A percentile compares a stretch with the other conserved stretches of the same genome.
phyloP scores from a whole-genome alignment of 2,113 vertebrate genomes.

The Aepyceros melampus region DNA sequence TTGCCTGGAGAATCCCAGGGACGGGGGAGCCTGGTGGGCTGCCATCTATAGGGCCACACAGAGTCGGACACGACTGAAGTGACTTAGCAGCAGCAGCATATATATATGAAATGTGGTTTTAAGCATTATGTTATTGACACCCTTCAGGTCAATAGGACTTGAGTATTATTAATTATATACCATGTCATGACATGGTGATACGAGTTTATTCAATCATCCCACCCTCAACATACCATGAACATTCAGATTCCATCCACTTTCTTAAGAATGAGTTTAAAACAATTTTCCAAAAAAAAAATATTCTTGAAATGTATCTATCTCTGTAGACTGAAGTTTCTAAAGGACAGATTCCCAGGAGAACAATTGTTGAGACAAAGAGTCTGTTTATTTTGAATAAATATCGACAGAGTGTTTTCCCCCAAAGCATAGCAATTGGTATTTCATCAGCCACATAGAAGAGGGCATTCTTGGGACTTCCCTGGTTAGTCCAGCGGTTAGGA shows the following conservation, averaged over 20 bases:
- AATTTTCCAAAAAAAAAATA: neutral
- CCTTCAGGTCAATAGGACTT: neutral
- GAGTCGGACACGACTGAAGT: too few relatives aligned
- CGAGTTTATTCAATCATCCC: neutral
- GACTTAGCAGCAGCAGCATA: too few relatives aligned
- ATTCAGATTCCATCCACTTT: neutral
- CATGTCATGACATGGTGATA: neutral
- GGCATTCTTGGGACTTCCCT: neutral
- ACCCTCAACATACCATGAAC: neutral
- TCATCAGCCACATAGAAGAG: neutral
- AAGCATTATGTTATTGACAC: neutral
- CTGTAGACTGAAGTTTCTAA: neutral
- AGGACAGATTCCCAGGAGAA: neutral
- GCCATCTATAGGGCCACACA: too few relatives aligned
- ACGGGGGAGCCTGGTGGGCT: too few relatives aligned
- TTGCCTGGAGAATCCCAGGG: too few relatives aligned
- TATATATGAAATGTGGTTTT: neutral
- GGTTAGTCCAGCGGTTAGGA: neutral
- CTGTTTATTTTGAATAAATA: slow-evolving; percentile 14
- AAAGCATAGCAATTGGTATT: neutral
- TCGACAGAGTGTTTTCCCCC: neutral
- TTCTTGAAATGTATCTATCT: neutral
- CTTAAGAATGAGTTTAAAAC: neutral
- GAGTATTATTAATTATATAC: neutral
- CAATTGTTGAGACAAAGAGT: neutral